Percentiles rank a stretch among this genome's conserved stretches.
These are phyloP conservation scores for Thalassarche chlororhynchos DNA, from an alignment of 2,113 vertebrate species.

Conservation along the genomic window DNA sequence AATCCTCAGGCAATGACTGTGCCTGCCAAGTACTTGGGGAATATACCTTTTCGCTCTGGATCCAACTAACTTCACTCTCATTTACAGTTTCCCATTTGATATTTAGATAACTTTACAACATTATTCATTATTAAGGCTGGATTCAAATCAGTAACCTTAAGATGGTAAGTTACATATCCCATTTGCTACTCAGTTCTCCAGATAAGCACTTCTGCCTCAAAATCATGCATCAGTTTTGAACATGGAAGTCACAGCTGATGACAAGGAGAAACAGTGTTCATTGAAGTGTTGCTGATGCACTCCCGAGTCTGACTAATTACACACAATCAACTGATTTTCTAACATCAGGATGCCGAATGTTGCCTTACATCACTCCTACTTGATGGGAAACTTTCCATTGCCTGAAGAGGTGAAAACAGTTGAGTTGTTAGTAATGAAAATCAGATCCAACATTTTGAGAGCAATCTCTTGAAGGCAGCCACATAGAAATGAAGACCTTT, in stretches of 20 bases:
- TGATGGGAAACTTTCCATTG: slow-evolving; percentile 17
- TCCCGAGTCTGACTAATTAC: slow-evolving; percentile 41
- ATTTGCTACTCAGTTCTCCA: slow-evolving; percentile 15
- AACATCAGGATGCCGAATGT: slow-evolving; percentile 5
- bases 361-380: slow-evolving; percentile 39
- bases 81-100: neutral
- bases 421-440: neutral
- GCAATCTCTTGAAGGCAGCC: neutral
- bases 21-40: neutral
- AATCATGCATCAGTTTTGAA: neutral
- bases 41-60: neutral
- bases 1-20: neutral
- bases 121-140: neutral
- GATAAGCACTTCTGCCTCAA: slow-evolving; percentile 19
- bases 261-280: neutral
- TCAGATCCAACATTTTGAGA: neutral
- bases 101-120: neutral
- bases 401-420: slow-evolving; percentile 20
- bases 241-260: neutral
- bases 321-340: slow-evolving; percentile 40
- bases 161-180: neutral
- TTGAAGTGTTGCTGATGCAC: neutral
- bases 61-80: neutral
- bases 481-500: neutral
- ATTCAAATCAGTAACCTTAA: slow-evolving; percentile 12